Evolutionary conservation across 92 coral and sea anemone genomes (phyloP).

Genomic region (Epizoanthus fatuus): DNA sequence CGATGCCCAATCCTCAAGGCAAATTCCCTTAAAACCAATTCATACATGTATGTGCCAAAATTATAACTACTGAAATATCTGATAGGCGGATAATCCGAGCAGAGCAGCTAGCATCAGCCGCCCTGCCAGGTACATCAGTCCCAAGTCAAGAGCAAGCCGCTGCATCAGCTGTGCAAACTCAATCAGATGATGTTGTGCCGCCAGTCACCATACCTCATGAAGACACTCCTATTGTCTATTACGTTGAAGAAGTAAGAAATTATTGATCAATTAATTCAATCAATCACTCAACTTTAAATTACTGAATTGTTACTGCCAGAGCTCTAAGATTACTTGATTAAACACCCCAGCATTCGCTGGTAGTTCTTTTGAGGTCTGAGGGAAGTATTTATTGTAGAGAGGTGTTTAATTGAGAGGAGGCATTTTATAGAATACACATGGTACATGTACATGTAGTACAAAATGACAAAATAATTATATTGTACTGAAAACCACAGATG

Average conservation of each 20-base stretch:
- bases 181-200: neutral
- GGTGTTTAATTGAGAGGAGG: too few species aligned
- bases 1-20: conserved; percentile 30
- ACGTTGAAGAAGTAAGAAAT: conserved; percentile 22
- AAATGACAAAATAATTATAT: too few species aligned
- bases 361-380: too few species aligned
- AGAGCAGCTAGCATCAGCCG: neutral
- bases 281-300: too few species aligned
- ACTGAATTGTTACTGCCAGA: too few species aligned
- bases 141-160: neutral
- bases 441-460: too few species aligned
- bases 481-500: too few species aligned
- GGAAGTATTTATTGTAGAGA: too few species aligned
- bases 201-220: conserved; percentile 29
- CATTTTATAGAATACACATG: too few species aligned
- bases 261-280: neutral
- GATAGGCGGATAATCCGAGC: neutral
- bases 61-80: neutral
- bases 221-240: conserved; percentile 21
- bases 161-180: neutral
- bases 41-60: neutral
- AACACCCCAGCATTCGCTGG: too few species aligned
- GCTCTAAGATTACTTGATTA: too few species aligned
- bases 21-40: conserved; percentile 15
- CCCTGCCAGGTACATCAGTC: neutral